Evolutionary conservation across 2,797 vertebrate genomes (phyloP).

Genomic region (Enteromius mattozi): DNA sequence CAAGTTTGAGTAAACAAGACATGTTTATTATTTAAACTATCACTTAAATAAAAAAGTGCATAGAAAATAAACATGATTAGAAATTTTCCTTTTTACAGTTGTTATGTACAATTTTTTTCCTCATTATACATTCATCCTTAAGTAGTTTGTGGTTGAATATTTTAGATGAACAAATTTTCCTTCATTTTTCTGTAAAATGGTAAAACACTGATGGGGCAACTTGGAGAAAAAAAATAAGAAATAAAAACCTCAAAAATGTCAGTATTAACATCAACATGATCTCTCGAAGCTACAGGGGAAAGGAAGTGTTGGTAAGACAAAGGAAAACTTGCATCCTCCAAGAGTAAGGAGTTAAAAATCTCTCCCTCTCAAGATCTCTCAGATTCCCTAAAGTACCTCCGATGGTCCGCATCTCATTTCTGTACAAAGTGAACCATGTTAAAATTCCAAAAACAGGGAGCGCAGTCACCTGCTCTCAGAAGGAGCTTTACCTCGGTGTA

Average conservation of each 20-base stretch:
- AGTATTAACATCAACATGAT: constrained; percentile 67
- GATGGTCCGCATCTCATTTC: constrained; percentile 60
- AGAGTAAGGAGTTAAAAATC: constrained; percentile 61
- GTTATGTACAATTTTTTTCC: constrained; percentile 94
- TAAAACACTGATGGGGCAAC: constrained; percentile 87
- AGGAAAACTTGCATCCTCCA: constrained; percentile 75
- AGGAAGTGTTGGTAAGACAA: constrained; percentile 75
- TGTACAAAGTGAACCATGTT: constrained; percentile 74
- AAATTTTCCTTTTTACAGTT: constrained; percentile 99
- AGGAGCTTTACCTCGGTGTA: constrained; percentile 62
- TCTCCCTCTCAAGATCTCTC: constrained; percentile 53
- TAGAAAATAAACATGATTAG: constrained; percentile 99
- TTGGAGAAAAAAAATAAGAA: constrained; percentile 57
- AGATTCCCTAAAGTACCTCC: constrained; percentile 25
- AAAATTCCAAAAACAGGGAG: constrained; percentile 74
- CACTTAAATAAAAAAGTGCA: constrained; percentile 99
- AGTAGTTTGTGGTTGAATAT: constrained; percentile 92
- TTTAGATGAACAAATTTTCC: constrained; percentile 90
- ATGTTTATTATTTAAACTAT: constrained; percentile 99
- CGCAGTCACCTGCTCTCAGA: constrained; percentile 64
- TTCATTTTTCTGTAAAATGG: constrained; percentile 89
- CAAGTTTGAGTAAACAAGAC: constrained; percentile 90
- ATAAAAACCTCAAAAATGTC: constrained; percentile 61
- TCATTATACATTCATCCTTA: constrained; percentile 99
- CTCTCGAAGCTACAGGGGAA: constrained; percentile 74